phyloP scores from a whole-genome alignment of 2,797 vertebrate species.

The Danio jaintianensis region DNA sequence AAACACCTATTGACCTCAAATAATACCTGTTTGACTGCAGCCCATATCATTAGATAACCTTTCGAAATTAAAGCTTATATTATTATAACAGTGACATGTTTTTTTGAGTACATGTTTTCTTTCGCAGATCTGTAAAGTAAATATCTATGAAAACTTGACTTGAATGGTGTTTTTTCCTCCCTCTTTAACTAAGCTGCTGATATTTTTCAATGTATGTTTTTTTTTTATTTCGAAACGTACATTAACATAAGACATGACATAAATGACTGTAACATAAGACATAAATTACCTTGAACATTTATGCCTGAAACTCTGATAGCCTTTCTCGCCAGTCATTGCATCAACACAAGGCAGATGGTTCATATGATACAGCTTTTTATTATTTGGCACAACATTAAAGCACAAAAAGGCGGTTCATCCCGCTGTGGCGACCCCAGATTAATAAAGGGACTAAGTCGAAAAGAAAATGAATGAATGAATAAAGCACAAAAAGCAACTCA shows the following conservation, averaged over 20 bases:
- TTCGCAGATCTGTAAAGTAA: not conserved
- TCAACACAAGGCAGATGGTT: not conserved
- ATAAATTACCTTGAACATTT: constrained; percentile 4
- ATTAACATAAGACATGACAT: not conserved
- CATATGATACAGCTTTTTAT: not conserved
- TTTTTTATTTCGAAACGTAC: not conserved
- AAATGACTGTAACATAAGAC: too few relatives aligned
- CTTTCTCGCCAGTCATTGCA: not conserved
- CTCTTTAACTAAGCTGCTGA: not conserved
- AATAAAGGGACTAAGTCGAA: too few relatives aligned
- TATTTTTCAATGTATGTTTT: not conserved
- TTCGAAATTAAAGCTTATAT: not conserved
- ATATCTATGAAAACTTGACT: not conserved
- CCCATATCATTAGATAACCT: not conserved
- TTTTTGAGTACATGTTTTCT: constrained; percentile 2
- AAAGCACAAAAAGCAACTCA: not conserved
- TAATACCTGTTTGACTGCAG: not conserved
- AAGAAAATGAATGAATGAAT: too few relatives aligned
- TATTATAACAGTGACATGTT: not conserved
- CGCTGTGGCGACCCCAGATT: too few relatives aligned
- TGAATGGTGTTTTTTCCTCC: not conserved
- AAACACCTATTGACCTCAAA: not conserved
- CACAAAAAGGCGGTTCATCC: too few relatives aligned
- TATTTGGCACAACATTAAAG: not conserved
- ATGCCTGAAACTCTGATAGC: not conserved